Evolutionary conservation across 2,113 vertebrate genomes (phyloP).

Genomic region (Arvicanthis niloticus): DNA sequence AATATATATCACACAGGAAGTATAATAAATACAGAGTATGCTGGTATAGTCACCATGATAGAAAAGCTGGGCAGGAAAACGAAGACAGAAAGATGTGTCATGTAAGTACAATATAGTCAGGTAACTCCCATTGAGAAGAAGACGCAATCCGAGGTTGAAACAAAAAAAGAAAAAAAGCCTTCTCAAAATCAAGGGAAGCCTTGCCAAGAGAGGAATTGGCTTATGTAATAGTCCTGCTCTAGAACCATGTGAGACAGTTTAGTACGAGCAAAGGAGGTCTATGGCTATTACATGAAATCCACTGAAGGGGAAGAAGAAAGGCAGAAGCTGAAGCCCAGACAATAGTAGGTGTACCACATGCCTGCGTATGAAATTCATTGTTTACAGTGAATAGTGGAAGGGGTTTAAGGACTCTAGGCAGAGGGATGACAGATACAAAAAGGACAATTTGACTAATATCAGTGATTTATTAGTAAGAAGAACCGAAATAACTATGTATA

Average conservation of each 20-base stretch:
- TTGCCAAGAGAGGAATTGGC: neutral
- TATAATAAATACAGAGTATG: neutral
- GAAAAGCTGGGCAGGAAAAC: neutral
- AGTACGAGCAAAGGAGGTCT: neutral
- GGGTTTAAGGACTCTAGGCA: neutral
- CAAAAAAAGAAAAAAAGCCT: neutral
- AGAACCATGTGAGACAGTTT: neutral
- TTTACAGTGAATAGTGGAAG: neutral
- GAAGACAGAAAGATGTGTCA: neutral
- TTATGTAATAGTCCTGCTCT: neutral
- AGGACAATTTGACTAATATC: neutral
- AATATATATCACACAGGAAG: neutral
- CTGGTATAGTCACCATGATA: neutral
- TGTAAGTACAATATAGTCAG: accelerated
- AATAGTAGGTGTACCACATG: neutral
- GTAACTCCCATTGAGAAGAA: neutral
- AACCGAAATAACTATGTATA: neutral
- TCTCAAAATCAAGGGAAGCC: neutral
- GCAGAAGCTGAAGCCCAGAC: neutral
- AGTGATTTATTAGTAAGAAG: neutral
- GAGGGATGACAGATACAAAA: neutral
- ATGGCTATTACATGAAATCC: accelerated
- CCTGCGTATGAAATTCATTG: neutral
- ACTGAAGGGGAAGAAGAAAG: neutral
- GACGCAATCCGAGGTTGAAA: neutral